phyloP scores from a whole-genome alignment of 2,888 invertebrate species.

The Prostheceraeus crozeri region DNA sequence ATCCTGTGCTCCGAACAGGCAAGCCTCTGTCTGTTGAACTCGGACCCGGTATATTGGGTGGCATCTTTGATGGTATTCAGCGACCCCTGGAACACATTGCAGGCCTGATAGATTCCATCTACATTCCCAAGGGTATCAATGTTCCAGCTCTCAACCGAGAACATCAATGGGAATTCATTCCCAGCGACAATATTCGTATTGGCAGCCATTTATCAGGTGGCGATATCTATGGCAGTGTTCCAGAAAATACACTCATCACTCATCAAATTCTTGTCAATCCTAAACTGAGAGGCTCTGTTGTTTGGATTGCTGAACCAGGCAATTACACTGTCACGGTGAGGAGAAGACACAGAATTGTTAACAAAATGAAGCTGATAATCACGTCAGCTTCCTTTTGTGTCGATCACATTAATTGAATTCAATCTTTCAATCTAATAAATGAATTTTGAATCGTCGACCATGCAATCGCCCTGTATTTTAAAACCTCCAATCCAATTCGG shows the following conservation, averaged over 20 bases:
- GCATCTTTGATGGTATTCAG: conserved; percentile 99
- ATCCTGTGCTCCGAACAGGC: conserved; percentile 94
- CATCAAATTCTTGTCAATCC: conserved; percentile 92
- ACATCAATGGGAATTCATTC: conserved; percentile 82
- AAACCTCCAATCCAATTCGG: no score
- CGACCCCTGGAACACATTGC: conserved; percentile 89
- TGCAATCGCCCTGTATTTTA: no score
- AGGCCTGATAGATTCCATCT: conserved; percentile 85
- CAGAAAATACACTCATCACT: conserved; percentile 93
- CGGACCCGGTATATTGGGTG: conserved; percentile 96
- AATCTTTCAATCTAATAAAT: no score
- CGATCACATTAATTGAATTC: no score
- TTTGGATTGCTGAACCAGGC: conserved; percentile 83
- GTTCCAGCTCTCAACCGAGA: conserved; percentile 77
- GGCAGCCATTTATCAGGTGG: conserved; percentile 99
- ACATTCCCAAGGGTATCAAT: conserved; percentile 98
- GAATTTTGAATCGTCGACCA: no score
- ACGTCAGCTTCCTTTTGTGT: no score
- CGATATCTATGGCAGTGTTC: conserved; percentile 86
- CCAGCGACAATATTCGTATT: conserved; percentile 62
- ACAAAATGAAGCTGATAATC: no score
- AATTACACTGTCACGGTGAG: conserved; percentile 79
- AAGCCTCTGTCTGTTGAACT: conserved; percentile 97
- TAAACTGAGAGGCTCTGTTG: conserved; percentile 86
- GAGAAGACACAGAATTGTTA: no score